Base-by-base conservation (phyloP, 2,797 vertebrate genomes). In the Gymnoscopelus braueri region DNA sequence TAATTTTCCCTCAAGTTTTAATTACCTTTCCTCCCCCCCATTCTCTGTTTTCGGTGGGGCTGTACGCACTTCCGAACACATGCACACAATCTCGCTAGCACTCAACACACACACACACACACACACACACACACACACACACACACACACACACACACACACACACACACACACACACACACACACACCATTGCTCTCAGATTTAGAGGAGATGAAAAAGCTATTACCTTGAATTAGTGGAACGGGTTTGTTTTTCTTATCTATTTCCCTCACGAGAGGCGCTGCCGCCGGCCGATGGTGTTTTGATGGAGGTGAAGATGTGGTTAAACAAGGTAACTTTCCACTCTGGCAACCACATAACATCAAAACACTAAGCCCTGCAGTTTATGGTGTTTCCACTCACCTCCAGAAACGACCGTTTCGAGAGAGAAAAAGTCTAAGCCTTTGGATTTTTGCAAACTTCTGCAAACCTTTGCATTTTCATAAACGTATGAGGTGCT, bases 181-280 rank as follows among this genome's bases (percentile, higher is more conserved):
- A 14, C 52, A 71, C 67, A 74, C 14, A 54, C 63, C 50, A 51
- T 72, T 77, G 60, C 79, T 75, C 83, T 72, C 74, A 75, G 67
- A 80, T 80, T 71, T 64, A 81, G 79, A 85, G 69, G 35, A 81
- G 77, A 75, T 68, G 80, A 72, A 82, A 80, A 80, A 74, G 73
- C 75, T 58, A 74, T 86, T 88, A 84, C 82, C 75, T 87, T 78
- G 67, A 88, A 87, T 87, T 80, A 81, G 75, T 63, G 69, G 56
- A 79, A 72, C 29, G 15, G 67, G 64, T 64, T 78, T 77, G 67
- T 83, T 86, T 84, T 80, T 67, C 74, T 89, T 77, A 83, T 81
- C 65, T 64, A 12, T 67, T 8, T 71, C 56, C 72, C 24, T 50
- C 51, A n/a, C 50, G 51, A 66, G 50, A 9, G 32, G 7, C 12